Conservation (phyloP, 2,888 invertebrate genomes). For the Dynastes hyllus region DNA sequence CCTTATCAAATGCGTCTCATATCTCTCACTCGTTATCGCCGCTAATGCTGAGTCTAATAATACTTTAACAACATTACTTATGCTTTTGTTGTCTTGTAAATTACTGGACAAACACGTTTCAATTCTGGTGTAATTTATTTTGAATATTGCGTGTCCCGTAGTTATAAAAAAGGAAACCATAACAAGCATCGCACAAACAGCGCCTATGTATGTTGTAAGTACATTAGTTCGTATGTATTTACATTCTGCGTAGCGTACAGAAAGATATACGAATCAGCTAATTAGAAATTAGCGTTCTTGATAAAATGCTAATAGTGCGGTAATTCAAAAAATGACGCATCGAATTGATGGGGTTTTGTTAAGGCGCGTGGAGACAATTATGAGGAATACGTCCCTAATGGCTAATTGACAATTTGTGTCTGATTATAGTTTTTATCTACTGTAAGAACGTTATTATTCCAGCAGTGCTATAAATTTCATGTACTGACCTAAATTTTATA, state of each 20-base stretch:
- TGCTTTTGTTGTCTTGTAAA: neutral
- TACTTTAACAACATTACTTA: neutral
- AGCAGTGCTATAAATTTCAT: too few relatives aligned
- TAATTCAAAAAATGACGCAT: conserved; percentile 17
- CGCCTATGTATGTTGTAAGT: neutral
- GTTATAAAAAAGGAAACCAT: conserved; percentile 1
- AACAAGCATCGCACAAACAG: conserved; percentile 13
- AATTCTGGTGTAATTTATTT: conserved; percentile 42
- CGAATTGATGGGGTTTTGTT: neutral
- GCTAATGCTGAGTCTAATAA: neutral
- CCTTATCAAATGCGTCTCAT: neutral
- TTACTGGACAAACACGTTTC: conserved; percentile 11
- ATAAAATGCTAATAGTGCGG: conserved; percentile 14
- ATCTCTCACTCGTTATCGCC: neutral
- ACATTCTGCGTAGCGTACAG: too few relatives aligned
- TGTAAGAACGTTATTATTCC: too few relatives aligned
- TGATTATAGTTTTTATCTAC: neutral
- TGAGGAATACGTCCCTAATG: neutral
- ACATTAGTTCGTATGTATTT: neutral
- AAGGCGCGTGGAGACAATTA: neutral
- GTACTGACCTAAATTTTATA: too few relatives aligned
- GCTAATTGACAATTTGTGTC: neutral
- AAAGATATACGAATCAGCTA: conserved; percentile 21
- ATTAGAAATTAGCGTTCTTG: conserved; percentile 18
- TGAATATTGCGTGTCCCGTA: conserved; percentile 37